Evolutionary conservation across 2,113 vertebrate genomes (phyloP).

Genomic region (Seriola quinqueradiata): DNA sequence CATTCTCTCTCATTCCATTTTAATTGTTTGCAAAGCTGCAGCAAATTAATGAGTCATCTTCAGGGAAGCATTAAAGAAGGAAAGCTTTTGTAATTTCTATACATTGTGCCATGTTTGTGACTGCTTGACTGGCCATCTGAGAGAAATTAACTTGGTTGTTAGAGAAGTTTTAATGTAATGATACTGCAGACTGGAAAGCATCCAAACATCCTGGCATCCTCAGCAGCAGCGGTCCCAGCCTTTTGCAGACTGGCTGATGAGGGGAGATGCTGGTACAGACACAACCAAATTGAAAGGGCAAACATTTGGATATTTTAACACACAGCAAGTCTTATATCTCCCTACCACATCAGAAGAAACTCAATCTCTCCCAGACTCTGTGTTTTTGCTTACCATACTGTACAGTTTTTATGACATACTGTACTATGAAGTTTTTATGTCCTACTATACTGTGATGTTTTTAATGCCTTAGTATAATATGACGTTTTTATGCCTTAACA

Average conservation of each 20-base stretch:
- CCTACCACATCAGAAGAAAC: background rate
- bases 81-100: constrained; percentile 39
- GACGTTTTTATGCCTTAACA: too few relatives aligned
- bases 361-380: background rate
- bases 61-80: constrained; percentile 21
- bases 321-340: background rate
- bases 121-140: constrained; percentile 19
- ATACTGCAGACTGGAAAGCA: background rate
- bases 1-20: constrained; percentile 43
- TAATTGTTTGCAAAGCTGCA: constrained; percentile 61
- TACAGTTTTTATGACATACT: too few relatives aligned
- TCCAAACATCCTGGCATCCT: background rate
- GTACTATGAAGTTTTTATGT: too few relatives aligned
- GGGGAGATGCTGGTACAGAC: background rate
- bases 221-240: background rate
- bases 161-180: constrained; percentile 5
- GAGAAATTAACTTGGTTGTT: constrained; percentile 24
- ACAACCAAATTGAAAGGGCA: background rate
- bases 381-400: too few relatives aligned
- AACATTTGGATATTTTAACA: background rate
- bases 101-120: constrained; percentile 5
- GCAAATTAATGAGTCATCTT: constrained; percentile 61
- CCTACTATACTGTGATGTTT: too few relatives aligned
- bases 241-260: background rate
- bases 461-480: too few relatives aligned